Evolutionary conservation across 2,113 vertebrate genomes (phyloP), one percentile per base, ranked within the genome.

Genomic region (Turnix velox): DNA sequence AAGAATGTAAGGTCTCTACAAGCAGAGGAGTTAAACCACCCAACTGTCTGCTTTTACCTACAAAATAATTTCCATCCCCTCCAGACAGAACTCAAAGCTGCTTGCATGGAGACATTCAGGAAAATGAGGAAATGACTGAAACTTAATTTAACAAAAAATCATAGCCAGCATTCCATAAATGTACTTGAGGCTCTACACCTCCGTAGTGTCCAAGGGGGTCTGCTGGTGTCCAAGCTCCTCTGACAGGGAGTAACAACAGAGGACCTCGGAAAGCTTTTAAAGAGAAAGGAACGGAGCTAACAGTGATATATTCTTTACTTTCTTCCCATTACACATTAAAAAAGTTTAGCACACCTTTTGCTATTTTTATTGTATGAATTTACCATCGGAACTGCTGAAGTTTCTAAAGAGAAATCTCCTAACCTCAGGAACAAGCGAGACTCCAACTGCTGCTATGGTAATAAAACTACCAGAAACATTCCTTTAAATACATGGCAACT

Each of bases 201-300:
- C 93, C 85, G 40, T 37, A 58, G 40, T 2, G 17, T 17, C 74
- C n/a, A 16, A n/a, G 58, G 42, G 62, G 24, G n/a, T 40, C 39
- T 4, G 17, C 6, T 12, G 33, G n/a, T n/a, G n/a, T n/a, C n/a
- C n/a, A n/a, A n/a, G n/a, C n/a, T n/a, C n/a, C n/a, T n/a, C n/a
- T n/a, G n/a, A 7, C 3, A 31, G 0, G 9, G 76, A 43, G 10
- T 18, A 2, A 0, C 31, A n/a, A 42, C 8, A n/a, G 35, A 31
- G 11, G 28, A 24, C 22, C 39, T 33, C 58, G 23, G 43, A 67
- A 51, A 71, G 20, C 45, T 54, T 51, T 30, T 39, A 20, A 18
- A 43, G 58, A 72, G 76, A 35, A 78, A 78, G 61, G 25, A 54
- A 40, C 16, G 12, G 58, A 71, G 39, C 33, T 24, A 72, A 42